Evolutionary conservation across 2,888 invertebrate species (phyloP), one percentile per base, ranked within the genome.

Genomic region (Drosophila planitibia): DNA sequence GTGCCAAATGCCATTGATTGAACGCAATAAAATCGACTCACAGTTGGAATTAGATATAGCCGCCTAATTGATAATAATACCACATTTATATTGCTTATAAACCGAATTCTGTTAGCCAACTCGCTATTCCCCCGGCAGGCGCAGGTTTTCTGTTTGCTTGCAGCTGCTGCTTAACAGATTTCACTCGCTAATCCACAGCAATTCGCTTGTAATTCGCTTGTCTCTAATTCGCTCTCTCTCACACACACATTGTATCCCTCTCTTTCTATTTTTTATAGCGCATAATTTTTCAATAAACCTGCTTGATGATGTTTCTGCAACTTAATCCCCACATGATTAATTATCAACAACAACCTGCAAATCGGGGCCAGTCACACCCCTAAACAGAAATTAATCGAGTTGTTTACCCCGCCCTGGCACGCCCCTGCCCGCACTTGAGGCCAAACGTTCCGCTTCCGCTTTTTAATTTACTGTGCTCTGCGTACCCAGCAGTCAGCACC

Each of bases 51-150:
- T 89, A 83, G 91, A 82, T 76, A 72, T 49, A 59, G 62, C 49
- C 61, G 69, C 76, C 90, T 91, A 90, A 90, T 90, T 89, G 90
- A 85, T 91, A 85, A 90, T 90, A 89, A 90, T 90, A 74, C 77
- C 78, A 72, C 79, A 81, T 78, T 89, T 90, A 83, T 74, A 61
- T 71, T n/a, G 32, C 54, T 33, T 35, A 35, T 9, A 37, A 25
- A 47, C 32, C 9, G 57, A 67, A 77, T 72, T 81, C 85, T 76
- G 79, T 75, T 75, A 72, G 55, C 39, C 55, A 30, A 39, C 25
- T 55, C n/a, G 28, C 37, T 28, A 6, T 25, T 19, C 5, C 14
- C 25, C 5, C 12, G 32, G 22, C 22, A 12, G 44, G 12, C 12
- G 1, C 12, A 44, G 44, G 12, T 14, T 53, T 16, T 25, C 16